Evolutionary conservation across 1,140 invertebrate species (phyloP).

Genomic region (Neodiprion virginianus): DNA sequence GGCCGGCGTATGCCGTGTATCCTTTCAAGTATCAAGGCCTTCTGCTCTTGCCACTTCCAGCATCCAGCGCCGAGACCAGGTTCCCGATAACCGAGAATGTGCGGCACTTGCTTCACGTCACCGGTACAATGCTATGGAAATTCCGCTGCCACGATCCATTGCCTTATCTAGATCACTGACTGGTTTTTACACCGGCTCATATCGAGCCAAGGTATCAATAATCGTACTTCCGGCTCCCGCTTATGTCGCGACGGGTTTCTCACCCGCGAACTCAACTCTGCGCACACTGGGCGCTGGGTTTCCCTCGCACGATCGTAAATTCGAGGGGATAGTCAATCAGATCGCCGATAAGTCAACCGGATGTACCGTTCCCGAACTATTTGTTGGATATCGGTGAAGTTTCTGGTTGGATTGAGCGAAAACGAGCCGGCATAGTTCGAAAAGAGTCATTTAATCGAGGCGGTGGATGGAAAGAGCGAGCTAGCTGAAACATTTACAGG

Average conservation of each 20-base stretch:
- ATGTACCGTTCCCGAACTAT: no score
- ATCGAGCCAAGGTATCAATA: background rate
- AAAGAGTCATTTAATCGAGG: no score
- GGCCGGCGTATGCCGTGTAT: background rate
- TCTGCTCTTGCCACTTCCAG: slow-evolving; percentile 21
- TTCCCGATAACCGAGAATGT: slow-evolving; percentile 34
- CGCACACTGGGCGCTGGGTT: no score
- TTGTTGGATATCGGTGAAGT: no score
- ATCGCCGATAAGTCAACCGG: no score
- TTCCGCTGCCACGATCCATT: background rate
- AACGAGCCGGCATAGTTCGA: no score
- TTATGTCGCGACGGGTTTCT: background rate
- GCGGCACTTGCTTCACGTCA: slow-evolving; percentile 43
- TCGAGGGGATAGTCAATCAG: no score
- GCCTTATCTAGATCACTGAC: background rate
- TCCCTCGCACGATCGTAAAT: no score
- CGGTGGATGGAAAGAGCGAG: no score
- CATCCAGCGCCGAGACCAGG: slow-evolving; percentile 10
- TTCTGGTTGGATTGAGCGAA: no score
- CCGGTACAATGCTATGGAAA: background rate
- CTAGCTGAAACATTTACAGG: no score
- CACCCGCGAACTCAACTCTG: no score
- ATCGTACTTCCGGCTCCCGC: background rate
- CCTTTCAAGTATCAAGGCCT: slow-evolving; percentile 54
- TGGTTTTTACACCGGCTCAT: background rate